Conservation (phyloP, 2,888 invertebrate genomes). For the Disparrhopalites patrizii region DNA sequence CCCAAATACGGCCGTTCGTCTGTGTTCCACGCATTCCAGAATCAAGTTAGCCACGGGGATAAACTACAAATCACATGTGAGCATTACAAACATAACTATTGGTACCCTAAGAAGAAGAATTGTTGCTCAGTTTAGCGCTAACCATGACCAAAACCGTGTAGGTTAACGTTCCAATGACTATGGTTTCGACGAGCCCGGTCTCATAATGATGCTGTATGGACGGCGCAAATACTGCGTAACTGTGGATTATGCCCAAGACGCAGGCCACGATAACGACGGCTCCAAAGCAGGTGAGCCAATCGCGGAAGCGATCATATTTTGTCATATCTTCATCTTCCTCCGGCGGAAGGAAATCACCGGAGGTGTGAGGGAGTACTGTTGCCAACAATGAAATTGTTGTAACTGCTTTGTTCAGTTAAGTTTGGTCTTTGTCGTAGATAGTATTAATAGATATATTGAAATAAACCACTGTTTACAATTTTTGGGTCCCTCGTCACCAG, state of each 20-base stretch:
- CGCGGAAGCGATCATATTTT: conserved; percentile 30
- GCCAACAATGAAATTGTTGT: too few relatives aligned
- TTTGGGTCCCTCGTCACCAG: neutral
- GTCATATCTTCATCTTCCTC: conserved; percentile 17
- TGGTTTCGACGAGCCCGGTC: conserved; percentile 34
- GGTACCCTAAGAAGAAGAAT: too few relatives aligned
- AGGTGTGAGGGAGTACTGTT: too few relatives aligned
- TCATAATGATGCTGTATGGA: conserved; percentile 25
- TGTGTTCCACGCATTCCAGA: conserved; percentile 33
- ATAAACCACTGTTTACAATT: too few relatives aligned
- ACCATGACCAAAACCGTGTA: conserved; percentile 31
- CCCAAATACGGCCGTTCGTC: conserved; percentile 39
- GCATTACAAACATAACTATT: too few relatives aligned
- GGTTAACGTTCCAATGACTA: conserved; percentile 21
- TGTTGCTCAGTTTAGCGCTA: too few relatives aligned
- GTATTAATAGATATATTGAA: too few relatives aligned
- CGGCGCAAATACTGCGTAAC: conserved; percentile 29
- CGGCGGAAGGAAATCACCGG: neutral
- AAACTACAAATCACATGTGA: too few relatives aligned
- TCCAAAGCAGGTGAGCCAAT: conserved; percentile 22
- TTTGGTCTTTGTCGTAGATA: too few relatives aligned
- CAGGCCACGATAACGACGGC: conserved; percentile 29
- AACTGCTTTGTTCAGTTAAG: too few relatives aligned
- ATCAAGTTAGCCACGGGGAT: conserved; percentile 14
- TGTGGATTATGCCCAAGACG: conserved; percentile 31